Percentiles rank a stretch among this genome's conserved stretches.
phyloP scores from a whole-genome alignment of 53 echinoderm and acorn worm genomes.

The Holothuria leucospilota region DNA sequence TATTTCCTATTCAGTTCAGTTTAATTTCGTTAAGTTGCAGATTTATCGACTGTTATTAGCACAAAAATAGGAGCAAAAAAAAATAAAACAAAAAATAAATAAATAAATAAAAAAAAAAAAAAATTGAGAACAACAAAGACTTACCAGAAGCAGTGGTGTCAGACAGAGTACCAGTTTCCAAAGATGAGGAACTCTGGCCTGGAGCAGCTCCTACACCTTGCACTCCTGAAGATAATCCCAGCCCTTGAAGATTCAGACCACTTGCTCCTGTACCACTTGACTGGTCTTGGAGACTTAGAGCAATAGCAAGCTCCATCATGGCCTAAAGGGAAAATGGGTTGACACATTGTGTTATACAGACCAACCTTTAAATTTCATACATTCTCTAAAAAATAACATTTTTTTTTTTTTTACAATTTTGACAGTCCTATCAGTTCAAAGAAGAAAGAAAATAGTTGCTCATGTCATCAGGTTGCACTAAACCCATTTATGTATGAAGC shows the following conservation, averaged over 20 bases:
- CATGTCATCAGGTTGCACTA: too few species aligned
- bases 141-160: constrained; percentile 97
- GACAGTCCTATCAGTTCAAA: too few species aligned
- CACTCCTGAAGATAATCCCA: constrained; percentile 49
- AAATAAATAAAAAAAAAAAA: too few species aligned
- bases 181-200: constrained; percentile 90
- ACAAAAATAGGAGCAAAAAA: neutral
- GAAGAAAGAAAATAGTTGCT: too few species aligned
- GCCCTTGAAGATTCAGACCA: constrained; percentile 67
- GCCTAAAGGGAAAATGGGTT: constrained; percentile 22
- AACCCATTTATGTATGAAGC: too few species aligned
- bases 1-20: neutral
- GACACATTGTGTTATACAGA: too few species aligned
- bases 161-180: constrained; percentile 93
- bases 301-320: constrained; percentile 97
- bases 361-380: too few species aligned
- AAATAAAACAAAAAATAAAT: too few species aligned
- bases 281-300: constrained; percentile 87
- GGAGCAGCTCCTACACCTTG: constrained; percentile 70
- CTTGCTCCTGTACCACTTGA: constrained; percentile 67
- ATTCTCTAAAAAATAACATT: too few species aligned
- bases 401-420: too few species aligned
- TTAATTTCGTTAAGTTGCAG: neutral
- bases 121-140: too few species aligned
- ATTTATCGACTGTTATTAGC: too few species aligned